Percentiles rank a stretch among this genome's conserved stretches.
These are phyloP conservation scores for Pseudomyrmex sp. DNA, from an alignment of 1,140 invertebrate species.

Conservation along the genomic window DNA sequence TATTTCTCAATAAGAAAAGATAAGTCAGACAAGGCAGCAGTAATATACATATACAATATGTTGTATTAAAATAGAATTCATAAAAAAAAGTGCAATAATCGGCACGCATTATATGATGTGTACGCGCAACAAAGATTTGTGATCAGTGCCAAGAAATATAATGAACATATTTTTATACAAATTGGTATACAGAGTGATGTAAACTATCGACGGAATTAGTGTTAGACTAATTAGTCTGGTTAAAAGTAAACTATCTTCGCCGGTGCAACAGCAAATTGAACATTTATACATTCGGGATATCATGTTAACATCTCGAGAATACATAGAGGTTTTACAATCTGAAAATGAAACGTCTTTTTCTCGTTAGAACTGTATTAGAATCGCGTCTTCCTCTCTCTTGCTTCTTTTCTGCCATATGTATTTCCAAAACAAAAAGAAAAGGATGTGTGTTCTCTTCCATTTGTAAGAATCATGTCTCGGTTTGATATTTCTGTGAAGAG, in stretches of 20 bases:
- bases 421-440: neutral
- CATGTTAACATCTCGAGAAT: neutral
- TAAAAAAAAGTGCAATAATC: slow-evolving; percentile 32
- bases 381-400: slow-evolving; percentile 29
- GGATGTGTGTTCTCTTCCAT: neutral
- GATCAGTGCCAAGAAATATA: slow-evolving; percentile 63
- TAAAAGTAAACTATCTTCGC: slow-evolving; percentile 33
- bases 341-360: slow-evolving; percentile 55
- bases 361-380: slow-evolving; percentile 20
- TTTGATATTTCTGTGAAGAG: neutral
- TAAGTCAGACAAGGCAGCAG: neutral
- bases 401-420: neutral
- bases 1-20: neutral
- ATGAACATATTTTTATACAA: slow-evolving; percentile 74
- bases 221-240: slow-evolving; percentile 29
- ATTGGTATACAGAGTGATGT: slow-evolving; percentile 56
- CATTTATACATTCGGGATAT: slow-evolving; percentile 14
- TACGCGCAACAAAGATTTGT: slow-evolving; percentile 57
- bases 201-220: slow-evolving; percentile 36
- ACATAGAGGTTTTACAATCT: neutral
- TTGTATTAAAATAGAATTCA: slow-evolving; percentile 13
- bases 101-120: slow-evolving; percentile 11
- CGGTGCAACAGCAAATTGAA: slow-evolving; percentile 27
- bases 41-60: slow-evolving; percentile 7
- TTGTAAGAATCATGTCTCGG: neutral